Evolutionary conservation across 2,888 invertebrate species (phyloP), one percentile per base, ranked within the genome.

Genomic region (Pterostichus madidus): DNA sequence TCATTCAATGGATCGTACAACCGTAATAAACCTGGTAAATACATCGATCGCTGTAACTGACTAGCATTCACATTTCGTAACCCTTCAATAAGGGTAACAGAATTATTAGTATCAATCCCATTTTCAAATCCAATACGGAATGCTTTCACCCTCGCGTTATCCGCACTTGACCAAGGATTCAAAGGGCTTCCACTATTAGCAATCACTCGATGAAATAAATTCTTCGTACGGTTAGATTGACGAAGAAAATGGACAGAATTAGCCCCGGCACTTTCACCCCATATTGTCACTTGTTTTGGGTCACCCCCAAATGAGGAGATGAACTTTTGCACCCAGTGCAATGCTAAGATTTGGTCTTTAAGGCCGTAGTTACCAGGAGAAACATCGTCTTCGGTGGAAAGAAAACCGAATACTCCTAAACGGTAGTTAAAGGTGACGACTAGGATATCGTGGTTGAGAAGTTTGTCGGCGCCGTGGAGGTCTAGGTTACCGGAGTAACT

Each of bases 271-370:
- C 71, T 71, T 53, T 71, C 52, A 0, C 80, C 80, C 7, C 71
- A 39, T 5, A 80, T 32, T n/a, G 80, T 80, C 10, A 80, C 56
- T 56, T 53, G 35, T 13, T 80, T 52, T 13, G 80, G 80, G 39
- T 80, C 56, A 8, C 80, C 80, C 5, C 71, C 71, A 35, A 80
- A 80, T 11, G 31, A 11, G 3, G 24, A 10, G 15, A 80, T 80
- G 71, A 53, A 71, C 53, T 80, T 8, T 17, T 80, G 17, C 1
- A 80, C 46, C 80, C 80, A 80, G 32, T 71, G 68, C 11, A 80
- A 8, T 17, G 71, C 80, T n/a, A 80, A 11, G 7, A 71, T 0
- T 53, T 80, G 80, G 71, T 80, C 80, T 39, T 80, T 80, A 4
- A 80, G 1, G 5, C 53, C 80, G n/a, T 53, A 17, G 32, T 80